A percentile compares a stretch with the other conserved stretches of the same genome.
These are phyloP conservation scores for Lathamus discolor DNA, from an alignment of 2,113 vertebrate species.

Conservation along the genomic window DNA sequence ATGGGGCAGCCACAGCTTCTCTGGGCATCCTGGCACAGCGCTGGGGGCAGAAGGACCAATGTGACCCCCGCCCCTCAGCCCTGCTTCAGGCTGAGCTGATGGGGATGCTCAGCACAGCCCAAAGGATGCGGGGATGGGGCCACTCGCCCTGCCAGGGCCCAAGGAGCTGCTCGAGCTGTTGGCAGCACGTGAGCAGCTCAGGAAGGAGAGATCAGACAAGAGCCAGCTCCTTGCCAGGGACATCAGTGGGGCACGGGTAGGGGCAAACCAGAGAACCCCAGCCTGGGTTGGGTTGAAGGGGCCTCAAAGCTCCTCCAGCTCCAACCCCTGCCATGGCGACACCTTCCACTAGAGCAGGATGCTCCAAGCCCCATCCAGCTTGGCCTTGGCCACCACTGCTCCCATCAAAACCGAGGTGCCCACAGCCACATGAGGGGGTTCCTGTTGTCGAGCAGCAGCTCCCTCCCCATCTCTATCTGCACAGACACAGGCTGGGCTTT, in stretches of 20 bases:
- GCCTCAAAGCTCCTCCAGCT: background rate
- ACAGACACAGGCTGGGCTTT: background rate
- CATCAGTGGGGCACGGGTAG: too few species aligned
- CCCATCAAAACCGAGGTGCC: background rate
- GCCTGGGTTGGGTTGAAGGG: background rate
- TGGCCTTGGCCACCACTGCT: background rate
- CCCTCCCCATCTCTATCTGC: background rate
- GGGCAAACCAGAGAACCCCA: background rate
- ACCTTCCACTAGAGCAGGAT: background rate
- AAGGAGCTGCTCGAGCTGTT: background rate
- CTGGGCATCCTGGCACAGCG: too few species aligned
- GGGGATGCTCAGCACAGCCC: background rate
- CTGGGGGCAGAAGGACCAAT: fast-evolving
- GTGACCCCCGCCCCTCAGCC: background rate
- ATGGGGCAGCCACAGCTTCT: too few species aligned
- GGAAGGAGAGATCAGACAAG: background rate
- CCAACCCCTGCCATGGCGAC: too few species aligned
- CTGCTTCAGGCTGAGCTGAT: background rate
- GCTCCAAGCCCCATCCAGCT: background rate
- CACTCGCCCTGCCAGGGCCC: background rate
- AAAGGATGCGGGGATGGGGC: background rate
- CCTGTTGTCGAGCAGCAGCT: background rate
- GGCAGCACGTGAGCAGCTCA: background rate
- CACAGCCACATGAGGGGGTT: fast-evolving
- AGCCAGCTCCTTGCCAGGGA: background rate